Evolutionary conservation across 37 sponge, comb jelly and placozoan genomes (phyloP), one percentile per base, ranked within the genome.

Genomic region (Sycon ciliatum): DNA sequence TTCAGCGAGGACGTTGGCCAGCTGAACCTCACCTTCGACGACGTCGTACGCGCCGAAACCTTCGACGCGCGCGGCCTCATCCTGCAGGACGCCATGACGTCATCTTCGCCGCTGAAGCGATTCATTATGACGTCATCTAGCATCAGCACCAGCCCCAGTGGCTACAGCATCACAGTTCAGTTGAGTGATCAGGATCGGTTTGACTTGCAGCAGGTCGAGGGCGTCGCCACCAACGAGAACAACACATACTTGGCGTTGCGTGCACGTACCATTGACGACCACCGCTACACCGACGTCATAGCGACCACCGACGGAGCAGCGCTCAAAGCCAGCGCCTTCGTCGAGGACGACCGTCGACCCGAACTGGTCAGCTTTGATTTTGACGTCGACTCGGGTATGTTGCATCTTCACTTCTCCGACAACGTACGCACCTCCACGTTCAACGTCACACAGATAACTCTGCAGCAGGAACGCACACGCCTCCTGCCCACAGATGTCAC

Each of bases 11-110:
- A 92, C 36, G 30, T 63, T 0, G 89, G 93, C 20, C 76, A 57
- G 3, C 56, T 92, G 37, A 81, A 87, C 67, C 71, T 92, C 9
- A 92, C 93, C n/a, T 92, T 92, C 74, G 77, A 87, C 73, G 93
- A 92, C 58, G 85, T 92, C 73, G 76, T 92, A 11, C 53, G 75
- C 49, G 56, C 85, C 23, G 67, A 63, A 38, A 82, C 83, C 1
- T 79, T 87, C 65, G 79, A 80, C 42, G 57, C 88, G 26, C 37
- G 46, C 29, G 88, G 80, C 24, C 34, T 89, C 20, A 89, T 83
- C 20, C 9, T 89, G 3, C 90, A 89, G 69, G 72, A 85, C 38
- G 63, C 31, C 27, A 28, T 30, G 32, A 7, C 24, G 11, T 9
- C 63, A 60, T 23, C 11, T 9, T n/a, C n/a, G n/a, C n/a, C n/a